Evolutionary conservation across 2,797 vertebrate species (phyloP).

Genomic region (Allochrocebus solatus): DNA sequence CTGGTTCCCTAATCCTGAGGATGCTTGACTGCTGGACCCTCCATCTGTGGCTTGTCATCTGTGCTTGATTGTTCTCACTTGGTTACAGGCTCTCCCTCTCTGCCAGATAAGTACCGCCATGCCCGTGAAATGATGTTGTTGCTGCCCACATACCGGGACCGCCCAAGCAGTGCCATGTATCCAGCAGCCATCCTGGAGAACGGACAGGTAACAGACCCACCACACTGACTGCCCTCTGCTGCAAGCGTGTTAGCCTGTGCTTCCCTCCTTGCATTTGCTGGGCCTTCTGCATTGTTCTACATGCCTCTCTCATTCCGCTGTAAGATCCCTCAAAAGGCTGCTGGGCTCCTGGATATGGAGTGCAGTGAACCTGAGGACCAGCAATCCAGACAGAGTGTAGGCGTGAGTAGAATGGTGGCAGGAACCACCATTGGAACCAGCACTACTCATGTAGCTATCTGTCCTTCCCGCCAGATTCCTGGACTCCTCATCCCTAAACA

Average conservation of each 20-base stretch:
- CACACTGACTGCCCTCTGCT: not conserved
- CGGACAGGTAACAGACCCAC: conserved; percentile 89
- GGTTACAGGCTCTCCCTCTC: conserved; percentile 95
- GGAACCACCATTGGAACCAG: not conserved
- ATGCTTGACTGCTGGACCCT: conserved; percentile 67
- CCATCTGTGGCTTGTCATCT: conserved; percentile 84
- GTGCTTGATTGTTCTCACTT: conserved; percentile 88
- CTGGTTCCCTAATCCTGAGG: conserved; percentile 46
- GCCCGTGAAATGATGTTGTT: conserved; percentile 96
- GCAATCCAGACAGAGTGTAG: not conserved
- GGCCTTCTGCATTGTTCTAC: not conserved
- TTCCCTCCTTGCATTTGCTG: not conserved
- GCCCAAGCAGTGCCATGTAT: conserved; percentile 96
- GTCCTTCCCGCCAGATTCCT: not conserved
- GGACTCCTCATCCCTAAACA: not conserved
- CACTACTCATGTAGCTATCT: not conserved
- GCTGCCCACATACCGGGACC: conserved; percentile 94
- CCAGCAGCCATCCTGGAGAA: conserved; percentile 94
- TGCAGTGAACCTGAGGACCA: not conserved
- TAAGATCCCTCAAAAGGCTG: not conserved
- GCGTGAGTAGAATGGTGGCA: not conserved
- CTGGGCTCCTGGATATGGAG: not conserved
- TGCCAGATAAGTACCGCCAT: conserved; percentile 98
- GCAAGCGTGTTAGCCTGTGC: not conserved
- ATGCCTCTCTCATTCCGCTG: not conserved